Evolutionary conservation across 92 coral and sea anemone species (phyloP), one percentile per base, ranked within the genome.

Genomic region (Phenganax marumi): DNA sequence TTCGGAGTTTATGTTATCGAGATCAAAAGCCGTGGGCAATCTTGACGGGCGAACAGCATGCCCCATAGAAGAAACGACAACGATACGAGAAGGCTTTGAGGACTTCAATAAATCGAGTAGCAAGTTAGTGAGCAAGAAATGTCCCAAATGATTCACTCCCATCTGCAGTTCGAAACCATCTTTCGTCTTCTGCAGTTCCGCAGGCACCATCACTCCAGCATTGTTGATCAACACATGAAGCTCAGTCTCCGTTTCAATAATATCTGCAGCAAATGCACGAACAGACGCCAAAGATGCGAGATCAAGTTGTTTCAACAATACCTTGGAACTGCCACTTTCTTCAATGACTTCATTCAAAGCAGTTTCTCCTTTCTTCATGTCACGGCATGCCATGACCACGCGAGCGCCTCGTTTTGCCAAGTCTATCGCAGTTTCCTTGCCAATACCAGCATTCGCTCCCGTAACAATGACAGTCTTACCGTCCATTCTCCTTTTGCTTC

Each of bases 341-440:
- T 85, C 88, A 50, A 80, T 80, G 48, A 91, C 84, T 60, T 91
- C 97, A 12, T 86, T 76, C 50, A 90, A 77, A 3, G 93, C 97
- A 17, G 62, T 73, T 6, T 60, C 81, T 33, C 92, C 95, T 57
- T 82, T 87, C 51, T 76, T 81, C n/a, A 80, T 58, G 53, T 89
- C 76, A 52, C 95, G 89, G 61, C 92, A 89, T 14, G 84, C 95
- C 77, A 91, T 80, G 68, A 91, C 81, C 0, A 91, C 92, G 12
- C 90, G 90, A 47, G 95, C 92, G 22, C 95, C 95, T 6, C 92
- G 92, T 72, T 52, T 55, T 12, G 92, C 95, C 86, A 91, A 81
- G 85, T 89, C 95, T 14, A 91, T 77, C 24, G 95, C 92, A 9
- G 92, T 87, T 33, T 33, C 43, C 5, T 33, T 33, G 43, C 43